These are phyloP conservation scores for Drosophila rufa DNA, from an alignment of 1,140 invertebrate species.

Conservation along the genomic window DNA sequence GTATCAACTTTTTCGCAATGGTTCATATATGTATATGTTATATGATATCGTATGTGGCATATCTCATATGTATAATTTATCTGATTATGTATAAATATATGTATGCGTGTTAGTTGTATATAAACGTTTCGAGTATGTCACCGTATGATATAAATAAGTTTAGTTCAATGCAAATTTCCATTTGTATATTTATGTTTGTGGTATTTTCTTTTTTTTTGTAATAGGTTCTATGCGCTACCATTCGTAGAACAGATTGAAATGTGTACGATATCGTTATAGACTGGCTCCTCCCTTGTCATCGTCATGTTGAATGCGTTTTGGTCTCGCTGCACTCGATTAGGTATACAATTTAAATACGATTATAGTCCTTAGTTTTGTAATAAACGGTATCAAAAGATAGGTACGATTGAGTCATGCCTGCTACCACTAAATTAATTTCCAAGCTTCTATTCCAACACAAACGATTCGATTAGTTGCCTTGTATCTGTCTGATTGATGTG, in stretches of 20 bases:
- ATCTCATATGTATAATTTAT: conserved; percentile 74
- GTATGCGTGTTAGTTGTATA: conserved; percentile 49
- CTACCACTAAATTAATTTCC: conserved; percentile 76
- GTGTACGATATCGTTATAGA: conserved; percentile 49
- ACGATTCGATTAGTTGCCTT: conserved; percentile 24
- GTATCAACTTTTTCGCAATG: conserved; percentile 73
- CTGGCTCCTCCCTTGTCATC: conserved; percentile 4
- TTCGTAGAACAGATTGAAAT: conserved; percentile 66
- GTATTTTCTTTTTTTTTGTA: conserved; percentile 14
- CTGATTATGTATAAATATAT: conserved; percentile 74
- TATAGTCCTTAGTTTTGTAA: conserved; percentile 84
- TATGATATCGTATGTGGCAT: conserved; percentile 65
- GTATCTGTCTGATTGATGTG: conserved; percentile 17
- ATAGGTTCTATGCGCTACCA: conserved; percentile 55
- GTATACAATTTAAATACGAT: conserved; percentile 73
- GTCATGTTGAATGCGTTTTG: conserved; percentile 30
- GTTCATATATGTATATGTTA: conserved; percentile 66
- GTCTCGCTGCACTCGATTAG: conserved; percentile 64
- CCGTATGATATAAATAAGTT: conserved; percentile 47
- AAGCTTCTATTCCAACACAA: conserved; percentile 51
- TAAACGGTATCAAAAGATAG: conserved; percentile 84
- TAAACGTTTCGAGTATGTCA: conserved; percentile 57
- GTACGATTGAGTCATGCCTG: conserved; percentile 77
- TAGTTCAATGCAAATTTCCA: conserved; percentile 54
- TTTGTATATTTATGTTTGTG: conserved; percentile 44